These are phyloP conservation scores for Aspidiotus destructor DNA, from an alignment of 2,888 invertebrate genomes.

Conservation along the genomic window DNA sequence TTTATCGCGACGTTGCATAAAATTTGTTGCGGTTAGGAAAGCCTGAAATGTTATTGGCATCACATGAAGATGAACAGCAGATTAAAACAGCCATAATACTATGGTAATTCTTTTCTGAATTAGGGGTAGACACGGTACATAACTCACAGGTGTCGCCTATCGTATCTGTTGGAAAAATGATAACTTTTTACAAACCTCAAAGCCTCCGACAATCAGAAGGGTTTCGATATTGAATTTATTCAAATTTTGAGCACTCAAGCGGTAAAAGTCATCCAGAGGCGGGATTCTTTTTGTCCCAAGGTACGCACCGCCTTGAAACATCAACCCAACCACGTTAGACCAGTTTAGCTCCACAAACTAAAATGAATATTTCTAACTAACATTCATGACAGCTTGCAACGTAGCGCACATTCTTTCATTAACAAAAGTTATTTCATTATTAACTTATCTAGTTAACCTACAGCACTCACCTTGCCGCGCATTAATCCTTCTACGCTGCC, in stretches of 20 bases:
- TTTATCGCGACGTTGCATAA: constrained; percentile 61
- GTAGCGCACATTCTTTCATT: no score
- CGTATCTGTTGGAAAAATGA: neutral
- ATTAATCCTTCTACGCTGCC: constrained; percentile 26
- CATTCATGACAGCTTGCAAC: no score
- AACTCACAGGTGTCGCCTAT: no score
- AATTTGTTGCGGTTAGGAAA: constrained; percentile 67
- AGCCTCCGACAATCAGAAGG: constrained; percentile 83
- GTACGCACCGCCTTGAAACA: constrained; percentile 88
- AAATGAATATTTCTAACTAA: neutral
- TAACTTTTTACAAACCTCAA: constrained; percentile 58
- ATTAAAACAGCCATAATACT: neutral
- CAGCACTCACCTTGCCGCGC: constrained; percentile 7
- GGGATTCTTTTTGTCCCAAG: constrained; percentile 90
- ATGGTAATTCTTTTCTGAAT: no score
- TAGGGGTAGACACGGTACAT: no score
- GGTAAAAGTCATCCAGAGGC: constrained; percentile 62
- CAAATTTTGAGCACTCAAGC: constrained; percentile 71
- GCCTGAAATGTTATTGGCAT: constrained; percentile 51
- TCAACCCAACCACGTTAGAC: constrained; percentile 95
- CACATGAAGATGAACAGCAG: neutral
- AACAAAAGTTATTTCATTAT: no score
- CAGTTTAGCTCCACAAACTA: constrained; percentile 47
- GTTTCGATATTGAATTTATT: constrained; percentile 80
- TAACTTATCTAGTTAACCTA: no score